Evolutionary conservation across 2,797 vertebrate species (phyloP).

Genomic region (Pristis pectinata): DNA sequence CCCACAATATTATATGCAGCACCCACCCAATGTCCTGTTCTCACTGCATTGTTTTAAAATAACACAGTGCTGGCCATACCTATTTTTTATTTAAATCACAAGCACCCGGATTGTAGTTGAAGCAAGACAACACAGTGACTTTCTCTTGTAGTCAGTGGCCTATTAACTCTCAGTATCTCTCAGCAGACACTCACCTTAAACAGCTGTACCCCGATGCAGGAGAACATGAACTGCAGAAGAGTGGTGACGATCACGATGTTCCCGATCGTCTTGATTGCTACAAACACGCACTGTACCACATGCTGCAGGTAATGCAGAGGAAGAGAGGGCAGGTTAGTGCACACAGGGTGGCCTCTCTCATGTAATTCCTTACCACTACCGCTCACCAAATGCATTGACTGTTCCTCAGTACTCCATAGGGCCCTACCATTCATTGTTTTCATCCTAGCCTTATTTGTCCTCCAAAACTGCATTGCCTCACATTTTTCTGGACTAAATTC

Average conservation of each 20-base stretch:
- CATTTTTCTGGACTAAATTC: no score
- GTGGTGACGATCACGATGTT: slow-evolving; percentile 94
- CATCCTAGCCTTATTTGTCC: no score
- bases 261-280: slow-evolving; percentile 95
- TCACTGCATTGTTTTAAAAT: background rate
- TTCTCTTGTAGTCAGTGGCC: background rate
- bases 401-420: no score
- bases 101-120: background rate
- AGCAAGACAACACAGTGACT: background rate
- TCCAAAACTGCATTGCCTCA: no score
- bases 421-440: no score
- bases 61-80: background rate
- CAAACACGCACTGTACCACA: slow-evolving; percentile 94
- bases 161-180: background rate
- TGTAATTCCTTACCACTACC: no score
- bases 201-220: slow-evolving; percentile 94
- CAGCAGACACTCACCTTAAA: slow-evolving; percentile 72
- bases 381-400: no score
- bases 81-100: background rate
- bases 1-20: background rate
- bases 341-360: no score
- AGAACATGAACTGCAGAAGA: slow-evolving; percentile 91
- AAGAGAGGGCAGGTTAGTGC: background rate
- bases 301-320: slow-evolving; percentile 60
- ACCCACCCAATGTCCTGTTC: background rate